Conservation (phyloP, 1,140 invertebrate species). For the Papilio dardanus region DNA sequence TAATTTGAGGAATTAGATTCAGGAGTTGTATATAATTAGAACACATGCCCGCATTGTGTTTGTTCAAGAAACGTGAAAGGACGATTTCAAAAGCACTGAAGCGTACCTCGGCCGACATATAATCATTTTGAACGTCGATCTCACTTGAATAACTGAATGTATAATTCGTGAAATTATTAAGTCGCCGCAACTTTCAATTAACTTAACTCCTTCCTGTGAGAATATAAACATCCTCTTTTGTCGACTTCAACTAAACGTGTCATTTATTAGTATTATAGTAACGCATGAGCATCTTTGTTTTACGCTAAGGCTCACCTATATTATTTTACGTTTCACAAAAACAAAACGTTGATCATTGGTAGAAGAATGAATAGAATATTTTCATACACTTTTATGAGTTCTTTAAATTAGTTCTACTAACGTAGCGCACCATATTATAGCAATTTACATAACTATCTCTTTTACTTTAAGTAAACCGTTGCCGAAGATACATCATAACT, state of each 20-base stretch:
- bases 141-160: conserved; percentile 35
- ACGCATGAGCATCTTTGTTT: neutral
- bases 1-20: conserved; percentile 53
- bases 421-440: neutral
- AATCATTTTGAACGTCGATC: conserved; percentile 48
- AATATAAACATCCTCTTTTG: conserved; percentile 1
- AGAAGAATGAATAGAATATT: neutral
- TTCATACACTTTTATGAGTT: neutral
- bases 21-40: conserved; percentile 49
- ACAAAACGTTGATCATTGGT: neutral
- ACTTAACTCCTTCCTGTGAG: conserved; percentile 22
- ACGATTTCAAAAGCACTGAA: conserved; percentile 53
- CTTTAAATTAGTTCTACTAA: neutral
- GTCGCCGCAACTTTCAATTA: conserved; percentile 16
- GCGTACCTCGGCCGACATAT: conserved; percentile 50
- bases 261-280: neutral
- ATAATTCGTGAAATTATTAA: conserved; percentile 36
- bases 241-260: neutral
- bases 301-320: neutral
- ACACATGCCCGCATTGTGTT: conserved; percentile 61
- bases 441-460: too few relatives aligned
- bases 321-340: neutral
- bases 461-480: neutral
- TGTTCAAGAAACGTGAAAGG: conserved; percentile 59
- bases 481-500: neutral